Percentiles rank a stretch among this genome's conserved stretches.
phyloP scores from a whole-genome alignment of 2,797 vertebrate genomes.

The Mormyrus proboscirostris region DNA sequence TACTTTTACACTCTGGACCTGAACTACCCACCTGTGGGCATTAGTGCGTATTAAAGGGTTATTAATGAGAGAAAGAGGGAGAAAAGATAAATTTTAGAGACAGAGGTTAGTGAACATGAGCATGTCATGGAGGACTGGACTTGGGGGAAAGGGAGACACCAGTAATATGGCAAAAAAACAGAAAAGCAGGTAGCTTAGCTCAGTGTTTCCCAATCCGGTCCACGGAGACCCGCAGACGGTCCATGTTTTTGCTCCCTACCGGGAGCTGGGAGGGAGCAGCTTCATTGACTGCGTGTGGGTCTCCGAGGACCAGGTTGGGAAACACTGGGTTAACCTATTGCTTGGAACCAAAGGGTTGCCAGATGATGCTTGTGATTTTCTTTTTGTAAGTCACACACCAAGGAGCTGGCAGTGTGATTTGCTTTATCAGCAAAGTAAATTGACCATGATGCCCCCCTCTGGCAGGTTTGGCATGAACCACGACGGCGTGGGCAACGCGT shows the following conservation, averaged over 20 bases:
- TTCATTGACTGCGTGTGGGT: background rate
- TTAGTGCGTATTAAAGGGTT: background rate
- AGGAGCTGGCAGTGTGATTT: background rate
- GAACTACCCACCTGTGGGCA: background rate
- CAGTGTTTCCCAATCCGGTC: background rate
- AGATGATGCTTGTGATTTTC: background rate
- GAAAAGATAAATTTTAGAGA: background rate
- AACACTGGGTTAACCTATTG: background rate
- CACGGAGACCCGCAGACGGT: background rate
- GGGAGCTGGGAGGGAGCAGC: background rate
- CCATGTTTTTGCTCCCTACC: background rate
- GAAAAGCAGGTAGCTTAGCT: background rate
- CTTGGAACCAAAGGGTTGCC: background rate
- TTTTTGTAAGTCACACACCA: background rate
- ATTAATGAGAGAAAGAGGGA: background rate
- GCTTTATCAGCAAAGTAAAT: background rate
- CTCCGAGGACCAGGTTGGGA: background rate
- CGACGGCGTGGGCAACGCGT: constrained; percentile 89
- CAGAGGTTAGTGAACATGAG: background rate
- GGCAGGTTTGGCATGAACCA: constrained; percentile 97
- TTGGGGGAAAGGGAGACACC: background rate
- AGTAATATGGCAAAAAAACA: background rate
- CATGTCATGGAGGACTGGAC: background rate
- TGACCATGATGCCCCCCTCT: constrained; percentile 5
- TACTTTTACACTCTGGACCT: background rate